phyloP scores from a whole-genome alignment of 2,888 invertebrate genomes.

The Chrysolina oricalcia region DNA sequence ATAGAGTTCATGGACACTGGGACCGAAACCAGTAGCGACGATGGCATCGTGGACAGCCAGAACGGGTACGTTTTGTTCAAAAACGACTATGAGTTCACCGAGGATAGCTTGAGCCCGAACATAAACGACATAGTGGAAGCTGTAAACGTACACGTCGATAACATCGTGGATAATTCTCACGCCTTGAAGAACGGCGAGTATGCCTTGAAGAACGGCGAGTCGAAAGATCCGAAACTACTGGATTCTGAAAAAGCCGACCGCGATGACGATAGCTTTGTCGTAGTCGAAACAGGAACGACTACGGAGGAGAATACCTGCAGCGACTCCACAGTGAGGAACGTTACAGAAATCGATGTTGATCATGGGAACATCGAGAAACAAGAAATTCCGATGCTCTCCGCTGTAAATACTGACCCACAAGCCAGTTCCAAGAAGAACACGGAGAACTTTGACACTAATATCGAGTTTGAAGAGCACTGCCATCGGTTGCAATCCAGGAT shows the following conservation, averaged over 20 bases:
- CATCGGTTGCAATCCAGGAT: conserved; percentile 79
- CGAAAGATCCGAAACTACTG: background rate
- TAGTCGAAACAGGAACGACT: conserved; percentile 74
- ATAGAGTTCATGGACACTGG: conserved; percentile 92
- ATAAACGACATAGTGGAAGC: conserved; percentile 60
- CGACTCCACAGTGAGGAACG: conserved; percentile 70
- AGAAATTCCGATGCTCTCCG: background rate
- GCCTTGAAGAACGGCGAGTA: background rate
- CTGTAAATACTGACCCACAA: background rate
- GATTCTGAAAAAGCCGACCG: conserved; percentile 66
- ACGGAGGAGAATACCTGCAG: conserved; percentile 77
- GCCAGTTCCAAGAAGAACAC: conserved; percentile 2
- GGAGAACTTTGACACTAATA: conserved; percentile 56
- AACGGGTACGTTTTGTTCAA: conserved; percentile 81
- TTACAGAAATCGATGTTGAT: conserved; percentile 62
- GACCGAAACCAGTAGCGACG: conserved; percentile 84
- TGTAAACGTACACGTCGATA: conserved; percentile 49
- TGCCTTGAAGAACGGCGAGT: background rate
- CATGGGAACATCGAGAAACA: conserved; percentile 14
- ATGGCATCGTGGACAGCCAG: conserved; percentile 75
- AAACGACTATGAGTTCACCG: conserved; percentile 71
- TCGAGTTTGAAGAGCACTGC: conserved; percentile 78
- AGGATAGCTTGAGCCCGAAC: conserved; percentile 68
- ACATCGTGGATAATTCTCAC: conserved; percentile 26
- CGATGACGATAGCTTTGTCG: conserved; percentile 75